These are phyloP conservation scores for Alectura lathami DNA, from an alignment of 2,113 vertebrate species.

Conservation along the genomic window DNA sequence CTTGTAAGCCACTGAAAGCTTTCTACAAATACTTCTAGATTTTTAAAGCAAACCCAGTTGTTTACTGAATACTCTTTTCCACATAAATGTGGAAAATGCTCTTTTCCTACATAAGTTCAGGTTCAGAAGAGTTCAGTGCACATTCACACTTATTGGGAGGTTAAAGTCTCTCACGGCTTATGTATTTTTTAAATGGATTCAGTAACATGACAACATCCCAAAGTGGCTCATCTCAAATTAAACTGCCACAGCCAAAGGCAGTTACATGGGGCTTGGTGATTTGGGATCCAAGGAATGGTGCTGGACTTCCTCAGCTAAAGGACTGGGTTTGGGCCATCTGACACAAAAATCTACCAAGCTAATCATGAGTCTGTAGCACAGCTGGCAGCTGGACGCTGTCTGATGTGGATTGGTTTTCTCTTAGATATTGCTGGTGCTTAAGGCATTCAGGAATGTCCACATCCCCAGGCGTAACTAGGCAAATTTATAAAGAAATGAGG, in stretches of 20 bases:
- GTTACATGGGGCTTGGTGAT: not conserved
- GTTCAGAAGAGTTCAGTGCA: not conserved
- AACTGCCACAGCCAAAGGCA: not conserved
- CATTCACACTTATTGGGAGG: not conserved
- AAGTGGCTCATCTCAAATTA: not conserved
- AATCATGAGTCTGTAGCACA: not conserved
- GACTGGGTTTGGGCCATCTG: not conserved
- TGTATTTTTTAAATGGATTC: not conserved
- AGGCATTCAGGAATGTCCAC: not conserved
- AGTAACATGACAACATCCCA: not conserved
- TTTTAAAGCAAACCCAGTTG: not conserved
- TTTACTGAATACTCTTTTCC: not conserved
- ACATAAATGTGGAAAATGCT: too few species aligned
- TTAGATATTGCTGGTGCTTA: not conserved
- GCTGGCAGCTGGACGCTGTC: conserved; percentile 5
- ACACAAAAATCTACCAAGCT: not conserved
- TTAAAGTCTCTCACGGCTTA: not conserved
- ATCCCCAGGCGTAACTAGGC: not conserved
- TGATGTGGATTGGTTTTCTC: not conserved
- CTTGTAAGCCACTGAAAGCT: not conserved
- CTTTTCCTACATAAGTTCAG: not conserved
- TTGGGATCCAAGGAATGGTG: not conserved
- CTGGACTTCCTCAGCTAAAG: not conserved
- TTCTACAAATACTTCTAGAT: not conserved
- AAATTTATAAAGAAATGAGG: not conserved